phyloP scores from a whole-genome alignment of 2,113 vertebrate genomes.

The Pyrgilauda ruficollis region DNA sequence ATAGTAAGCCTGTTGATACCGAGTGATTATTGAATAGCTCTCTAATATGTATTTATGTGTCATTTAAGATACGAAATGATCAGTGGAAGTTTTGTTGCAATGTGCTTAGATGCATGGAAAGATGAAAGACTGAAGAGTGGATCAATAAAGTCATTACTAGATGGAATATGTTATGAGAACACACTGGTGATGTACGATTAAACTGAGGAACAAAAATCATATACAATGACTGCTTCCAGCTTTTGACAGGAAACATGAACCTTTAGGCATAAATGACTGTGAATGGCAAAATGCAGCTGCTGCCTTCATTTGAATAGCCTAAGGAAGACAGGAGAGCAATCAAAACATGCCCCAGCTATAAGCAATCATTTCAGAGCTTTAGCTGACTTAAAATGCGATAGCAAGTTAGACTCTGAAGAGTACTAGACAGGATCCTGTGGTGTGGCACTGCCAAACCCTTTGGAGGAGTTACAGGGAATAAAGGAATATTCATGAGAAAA shows the following conservation, averaged over 20 bases:
- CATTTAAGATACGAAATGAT: conserved; percentile 23
- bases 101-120: background rate
- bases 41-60: conserved; percentile 4
- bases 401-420: conserved; percentile 9
- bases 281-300: conserved; percentile 58
- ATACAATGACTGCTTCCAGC: conserved; percentile 28
- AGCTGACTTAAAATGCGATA: background rate
- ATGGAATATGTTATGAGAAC: conserved; percentile 49
- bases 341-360: conserved; percentile 19
- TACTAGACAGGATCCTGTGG: conserved; percentile 5
- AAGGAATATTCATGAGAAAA: background rate
- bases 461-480: background rate
- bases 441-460: background rate
- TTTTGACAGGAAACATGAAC: conserved; percentile 60
- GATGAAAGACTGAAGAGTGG: conserved; percentile 6
- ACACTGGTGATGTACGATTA: background rate
- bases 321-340: conserved; percentile 41
- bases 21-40: background rate
- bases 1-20: background rate
- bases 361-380: conserved; percentile 24
- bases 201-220: conserved; percentile 37
- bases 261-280: conserved; percentile 42
- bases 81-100: background rate
- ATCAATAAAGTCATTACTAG: conserved; percentile 54
- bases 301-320: conserved; percentile 55